These are phyloP conservation scores for Riparia riparia DNA, from an alignment of 2,113 vertebrate genomes.

Conservation along the genomic window DNA sequence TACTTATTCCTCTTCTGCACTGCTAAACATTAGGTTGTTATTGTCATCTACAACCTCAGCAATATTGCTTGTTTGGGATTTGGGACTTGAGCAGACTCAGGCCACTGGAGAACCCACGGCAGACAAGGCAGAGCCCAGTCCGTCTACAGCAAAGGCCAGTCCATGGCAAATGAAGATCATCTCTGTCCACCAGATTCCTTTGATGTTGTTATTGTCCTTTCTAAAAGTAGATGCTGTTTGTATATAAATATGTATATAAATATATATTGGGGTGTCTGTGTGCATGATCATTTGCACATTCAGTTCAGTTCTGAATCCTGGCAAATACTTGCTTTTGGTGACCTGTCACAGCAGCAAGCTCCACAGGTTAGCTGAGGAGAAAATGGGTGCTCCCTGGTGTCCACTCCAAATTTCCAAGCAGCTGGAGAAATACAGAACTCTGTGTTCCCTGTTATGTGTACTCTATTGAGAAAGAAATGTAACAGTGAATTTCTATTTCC, in stretches of 20 bases:
- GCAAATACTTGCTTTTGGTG: not conserved
- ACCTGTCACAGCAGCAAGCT: not conserved
- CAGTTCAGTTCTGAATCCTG: not conserved
- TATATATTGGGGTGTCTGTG: fast-evolving
- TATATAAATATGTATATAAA: slow-evolving; percentile 17
- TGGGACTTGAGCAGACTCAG: not conserved
- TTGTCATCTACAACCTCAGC: not conserved
- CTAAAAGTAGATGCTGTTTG: slow-evolving; percentile 18
- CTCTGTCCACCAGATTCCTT: not conserved
- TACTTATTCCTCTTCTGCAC: not conserved
- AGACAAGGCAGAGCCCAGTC: not conserved
- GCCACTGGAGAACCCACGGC: not conserved
- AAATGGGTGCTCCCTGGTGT: not conserved
- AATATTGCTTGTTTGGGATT: not conserved
- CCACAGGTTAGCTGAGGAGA: not conserved
- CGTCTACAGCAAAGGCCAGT: not conserved
- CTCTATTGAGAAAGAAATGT: not conserved
- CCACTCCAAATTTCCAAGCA: not conserved
- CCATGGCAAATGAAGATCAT: not conserved
- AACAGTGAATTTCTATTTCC: not conserved
- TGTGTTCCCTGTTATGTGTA: not conserved
- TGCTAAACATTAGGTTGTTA: not conserved
- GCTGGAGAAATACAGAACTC: not conserved
- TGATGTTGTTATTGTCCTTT: slow-evolving; percentile 30
- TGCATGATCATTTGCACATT: not conserved